phyloP scores from a whole-genome alignment of 1,140 invertebrate genomes.

The Cherax destructor region DNA sequence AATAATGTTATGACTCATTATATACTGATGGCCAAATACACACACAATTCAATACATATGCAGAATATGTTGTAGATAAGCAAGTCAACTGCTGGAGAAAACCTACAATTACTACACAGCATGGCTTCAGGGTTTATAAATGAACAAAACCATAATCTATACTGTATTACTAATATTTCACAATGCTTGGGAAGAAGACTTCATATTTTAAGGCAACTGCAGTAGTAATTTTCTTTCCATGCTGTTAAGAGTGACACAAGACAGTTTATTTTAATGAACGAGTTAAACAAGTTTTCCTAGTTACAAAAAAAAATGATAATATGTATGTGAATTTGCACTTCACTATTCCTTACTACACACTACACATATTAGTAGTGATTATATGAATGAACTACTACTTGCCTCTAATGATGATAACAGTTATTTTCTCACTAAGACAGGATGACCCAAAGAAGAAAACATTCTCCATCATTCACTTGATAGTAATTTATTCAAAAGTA shows the following conservation, averaged over 20 bases:
- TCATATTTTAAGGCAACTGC: not conserved
- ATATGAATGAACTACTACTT: not conserved
- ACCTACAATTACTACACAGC: not conserved
- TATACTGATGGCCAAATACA: not conserved
- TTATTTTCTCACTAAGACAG: too few relatives aligned
- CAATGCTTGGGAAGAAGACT: not conserved
- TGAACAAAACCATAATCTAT: not conserved
- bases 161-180: not conserved
- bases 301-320: not conserved
- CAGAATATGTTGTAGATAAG: not conserved
- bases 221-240: not conserved
- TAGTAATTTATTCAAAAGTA: too few relatives aligned
- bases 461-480: too few relatives aligned
- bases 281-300: not conserved
- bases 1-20: not conserved
- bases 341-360: not conserved
- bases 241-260: not conserved
- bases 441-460: too few relatives aligned
- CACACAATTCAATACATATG: not conserved
- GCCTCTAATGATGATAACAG: too few relatives aligned
- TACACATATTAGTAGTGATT: too few relatives aligned
- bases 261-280: not conserved
- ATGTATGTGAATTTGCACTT: not conserved
- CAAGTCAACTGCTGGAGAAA: not conserved
- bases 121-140: not conserved